Evolutionary conservation across 2,797 vertebrate genomes (phyloP), one percentile per base, ranked within the genome.

Genomic region (Cirrhinus molitorella): DNA sequence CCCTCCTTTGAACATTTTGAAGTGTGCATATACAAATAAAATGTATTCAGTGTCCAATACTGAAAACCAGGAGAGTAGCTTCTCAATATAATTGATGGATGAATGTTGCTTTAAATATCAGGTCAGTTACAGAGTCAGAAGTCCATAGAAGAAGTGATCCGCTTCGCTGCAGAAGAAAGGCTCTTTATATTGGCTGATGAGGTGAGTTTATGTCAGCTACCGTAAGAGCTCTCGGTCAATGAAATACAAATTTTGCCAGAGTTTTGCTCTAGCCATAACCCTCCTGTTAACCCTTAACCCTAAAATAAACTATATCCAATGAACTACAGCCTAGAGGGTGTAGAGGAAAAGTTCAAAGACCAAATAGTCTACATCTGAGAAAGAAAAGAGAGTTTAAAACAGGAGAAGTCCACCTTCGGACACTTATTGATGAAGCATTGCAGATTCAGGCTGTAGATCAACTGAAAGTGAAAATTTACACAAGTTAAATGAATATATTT

Each of bases 121-220:
- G 97, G 97, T 61, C 92, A 96, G 28, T 92, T 98, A 17, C 97
- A 97, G 90, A 96, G 93, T 88, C 94, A 91, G 0, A 89, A 94
- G 47, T 95, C 95, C 28, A 96, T 99, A 0, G 93, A 96, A 83
- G 95, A 95, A 0, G 95, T 97, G 85, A 96, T 99, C 89, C 94
- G 70, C n/a, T 97, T 99, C 13, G 96, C 92, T 67, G 96, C 90
- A 0, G 94, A 97, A 88, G 95, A 97, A 80, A 91, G 84, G 4
- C 96, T 98, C 31, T 95, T 98, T 87, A 92, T 98, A 63, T 84
- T 99, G 91, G 96, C 94, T 0, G 96, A 98, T 47, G 97, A 98
- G 96, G 97, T 97, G 19, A 57, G n/a, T 43, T 14, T 37, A 40
- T 9, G 23, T 49, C 51, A 34, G 19, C 10, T 68, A 34, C n/a